phyloP scores from a whole-genome alignment of 2,888 invertebrate species.

The Meiosimyza decipiens region DNA sequence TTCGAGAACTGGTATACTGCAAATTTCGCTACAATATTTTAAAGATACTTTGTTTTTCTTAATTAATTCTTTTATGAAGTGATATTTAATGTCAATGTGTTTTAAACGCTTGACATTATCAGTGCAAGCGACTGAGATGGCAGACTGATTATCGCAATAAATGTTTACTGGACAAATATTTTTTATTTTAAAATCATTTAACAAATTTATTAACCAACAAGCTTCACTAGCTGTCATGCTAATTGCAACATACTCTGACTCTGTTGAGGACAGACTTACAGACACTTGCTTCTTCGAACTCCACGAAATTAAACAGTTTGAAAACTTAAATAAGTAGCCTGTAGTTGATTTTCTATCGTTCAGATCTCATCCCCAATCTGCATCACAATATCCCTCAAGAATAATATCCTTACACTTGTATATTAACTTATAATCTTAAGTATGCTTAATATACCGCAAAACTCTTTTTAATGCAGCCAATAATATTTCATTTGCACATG shows the following conservation, averaged over 20 bases:
- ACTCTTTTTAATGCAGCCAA: neutral
- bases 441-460: neutral
- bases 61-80: neutral
- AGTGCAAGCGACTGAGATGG: neutral
- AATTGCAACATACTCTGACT: neutral
- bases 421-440: neutral
- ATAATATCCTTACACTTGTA: neutral
- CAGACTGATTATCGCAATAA: conserved; percentile 7
- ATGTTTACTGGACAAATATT: neutral
- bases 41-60: neutral
- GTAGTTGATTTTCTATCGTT: neutral
- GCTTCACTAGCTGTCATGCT: neutral
- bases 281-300: conserved; percentile 6
- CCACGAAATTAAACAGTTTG: neutral
- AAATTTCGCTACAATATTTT: too few relatives aligned
- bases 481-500: too few relatives aligned
- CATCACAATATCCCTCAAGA: neutral
- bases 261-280: conserved; percentile 6
- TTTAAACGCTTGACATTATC: neutral
- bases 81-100: neutral
- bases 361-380: neutral
- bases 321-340: neutral
- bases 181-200: conserved; percentile 7
- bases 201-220: neutral
- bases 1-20: too few relatives aligned